Base-by-base conservation (phyloP, 2,797 vertebrate genomes). In the Chlorospingus semifuscus region DNA sequence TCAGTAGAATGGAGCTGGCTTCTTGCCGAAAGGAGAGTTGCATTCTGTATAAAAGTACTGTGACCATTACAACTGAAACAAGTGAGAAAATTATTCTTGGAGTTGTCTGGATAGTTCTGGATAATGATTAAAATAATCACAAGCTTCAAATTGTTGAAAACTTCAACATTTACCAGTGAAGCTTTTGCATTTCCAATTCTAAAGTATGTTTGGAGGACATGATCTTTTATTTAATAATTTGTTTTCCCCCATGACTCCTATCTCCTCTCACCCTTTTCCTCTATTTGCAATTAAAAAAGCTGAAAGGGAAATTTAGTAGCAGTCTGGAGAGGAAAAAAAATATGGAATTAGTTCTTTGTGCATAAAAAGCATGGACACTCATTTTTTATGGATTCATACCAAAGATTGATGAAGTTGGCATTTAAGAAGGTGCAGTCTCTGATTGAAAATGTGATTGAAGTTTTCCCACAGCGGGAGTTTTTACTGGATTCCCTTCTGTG, bases 401-500 rank as follows among this genome's bases (percentile, higher is more conserved):
- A 53, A 92, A 92, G 96, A 95, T 83, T 81, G 93, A 95, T 96
- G 91, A 76, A 94, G 89, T 11, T 92, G 93, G 79, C 87, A 94
- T 96, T 96, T 94, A 94, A 86, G 93, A 83, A 61, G 15, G 53
- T 91, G 12, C 49, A 81, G 49, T 18, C 60, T 85, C 56, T 78
- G 64, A 50, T 12, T 78, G 79, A 93, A 95, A 71, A 77, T 78
- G n/a, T 94, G 91, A 95, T 90, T 95, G 92, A 96, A 89, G 68
- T 71, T 91, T 94, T 97, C 92, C 95, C 93, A 85, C 46, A 74
- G 49, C 83, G 95, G 96, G 94, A 96, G 79, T 26, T 85, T 91
- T 92, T 64, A 74, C 79, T 80, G 64, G 46, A 36, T 85, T 83
- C 37, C 15, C 19, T 75, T 93, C 68, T 57, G 11, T 81, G 57